Evolutionary conservation across 64 coral and sea anemone species (phyloP).

Genomic region (Hydrozoanthus tunicans): DNA sequence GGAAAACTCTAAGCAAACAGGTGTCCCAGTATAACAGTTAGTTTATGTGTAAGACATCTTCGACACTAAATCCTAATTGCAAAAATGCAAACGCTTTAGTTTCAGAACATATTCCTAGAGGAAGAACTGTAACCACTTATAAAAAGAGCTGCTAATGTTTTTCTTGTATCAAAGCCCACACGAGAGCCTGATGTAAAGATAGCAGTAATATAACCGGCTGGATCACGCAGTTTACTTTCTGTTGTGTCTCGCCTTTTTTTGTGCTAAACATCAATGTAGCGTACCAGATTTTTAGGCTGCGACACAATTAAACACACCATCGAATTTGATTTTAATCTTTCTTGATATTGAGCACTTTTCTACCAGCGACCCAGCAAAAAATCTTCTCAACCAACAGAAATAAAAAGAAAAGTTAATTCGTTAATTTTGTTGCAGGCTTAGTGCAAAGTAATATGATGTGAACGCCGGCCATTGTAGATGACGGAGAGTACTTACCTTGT

Average conservation of each 20-base stretch:
- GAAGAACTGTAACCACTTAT: too few relatives aligned
- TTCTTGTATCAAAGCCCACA: too few relatives aligned
- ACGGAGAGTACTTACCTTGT: too few relatives aligned
- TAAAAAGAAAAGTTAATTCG: not conserved
- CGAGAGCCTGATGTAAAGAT: not conserved
- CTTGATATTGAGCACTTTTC: not conserved
- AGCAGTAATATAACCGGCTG: not conserved
- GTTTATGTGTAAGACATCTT: not conserved
- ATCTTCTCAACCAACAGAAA: not conserved
- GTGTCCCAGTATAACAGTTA: not conserved
- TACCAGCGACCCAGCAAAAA: not conserved
- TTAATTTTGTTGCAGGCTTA: too few relatives aligned
- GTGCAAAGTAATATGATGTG: too few relatives aligned
- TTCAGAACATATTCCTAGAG: not conserved
- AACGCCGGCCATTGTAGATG: too few relatives aligned
- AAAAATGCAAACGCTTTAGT: constrained; percentile 5
- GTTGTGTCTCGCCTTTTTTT: not conserved
- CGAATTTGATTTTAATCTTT: not conserved
- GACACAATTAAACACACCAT: not conserved
- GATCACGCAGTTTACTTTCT: not conserved
- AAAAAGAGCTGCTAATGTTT: too few relatives aligned
- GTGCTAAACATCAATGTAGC: not conserved
- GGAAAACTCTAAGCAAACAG: not conserved
- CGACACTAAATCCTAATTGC: not conserved
- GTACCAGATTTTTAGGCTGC: not conserved